A percentile compares a stretch with the other conserved stretches of the same genome.
Conservation (phyloP, 2,888 invertebrate genomes). For the Xanthorhoe designata region DNA sequence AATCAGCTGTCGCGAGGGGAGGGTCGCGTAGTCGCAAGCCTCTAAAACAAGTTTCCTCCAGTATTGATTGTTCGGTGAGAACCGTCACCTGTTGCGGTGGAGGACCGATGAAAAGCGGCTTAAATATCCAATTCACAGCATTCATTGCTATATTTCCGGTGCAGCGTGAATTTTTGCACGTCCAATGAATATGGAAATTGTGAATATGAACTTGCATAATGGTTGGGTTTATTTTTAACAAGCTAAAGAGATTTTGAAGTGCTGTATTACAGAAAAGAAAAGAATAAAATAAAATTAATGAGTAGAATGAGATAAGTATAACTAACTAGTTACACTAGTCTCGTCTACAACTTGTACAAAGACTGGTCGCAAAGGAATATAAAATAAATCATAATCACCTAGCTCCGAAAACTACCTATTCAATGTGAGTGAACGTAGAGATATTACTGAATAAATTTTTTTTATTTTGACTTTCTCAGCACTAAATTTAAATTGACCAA, state of each 20-base stretch:
- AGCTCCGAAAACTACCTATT: too few species aligned
- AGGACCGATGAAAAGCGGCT: slow-evolving; percentile 23
- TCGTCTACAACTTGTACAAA: too few species aligned
- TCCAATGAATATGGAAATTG: slow-evolving; percentile 27
- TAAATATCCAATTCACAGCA: slow-evolving; percentile 26
- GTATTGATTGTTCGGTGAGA: slow-evolving; percentile 25
- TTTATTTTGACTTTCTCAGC: too few species aligned
- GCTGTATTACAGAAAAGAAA: neutral
- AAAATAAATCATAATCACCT: too few species aligned
- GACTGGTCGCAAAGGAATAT: too few species aligned
- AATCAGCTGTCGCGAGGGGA: neutral
- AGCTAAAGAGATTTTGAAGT: neutral
- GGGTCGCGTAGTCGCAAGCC: neutral
- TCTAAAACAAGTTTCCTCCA: slow-evolving; percentile 2
- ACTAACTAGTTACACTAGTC: too few species aligned
- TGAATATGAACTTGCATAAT: neutral
- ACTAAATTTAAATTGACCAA: too few species aligned
- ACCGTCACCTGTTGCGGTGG: slow-evolving; percentile 32
- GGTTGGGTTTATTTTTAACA: neutral
- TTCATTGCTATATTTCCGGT: slow-evolving; percentile 20
- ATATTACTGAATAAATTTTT: too few species aligned
- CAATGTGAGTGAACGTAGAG: too few species aligned
- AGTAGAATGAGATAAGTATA: too few species aligned
- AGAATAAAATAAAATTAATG: too few species aligned
- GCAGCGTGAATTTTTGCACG: slow-evolving; percentile 19